Conservation (phyloP, 2,113 vertebrate genomes). For the Apistogramma diplotaenia region DNA sequence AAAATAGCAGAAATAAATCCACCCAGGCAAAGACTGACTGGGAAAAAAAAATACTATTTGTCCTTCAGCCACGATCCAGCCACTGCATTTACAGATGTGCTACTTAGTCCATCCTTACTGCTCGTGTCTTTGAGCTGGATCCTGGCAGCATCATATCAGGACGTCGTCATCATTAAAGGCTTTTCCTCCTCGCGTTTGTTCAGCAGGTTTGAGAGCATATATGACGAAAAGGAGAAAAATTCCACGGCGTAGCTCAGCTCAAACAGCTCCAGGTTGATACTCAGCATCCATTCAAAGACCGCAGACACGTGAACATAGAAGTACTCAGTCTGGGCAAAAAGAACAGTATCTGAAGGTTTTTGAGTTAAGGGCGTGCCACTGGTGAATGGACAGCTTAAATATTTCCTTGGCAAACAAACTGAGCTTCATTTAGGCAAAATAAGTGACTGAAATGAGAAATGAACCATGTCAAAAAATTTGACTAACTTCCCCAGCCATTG, state of each 20-base stretch:
- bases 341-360: constrained; percentile 62
- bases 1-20: neutral
- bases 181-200: constrained; percentile 67
- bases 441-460: too few species aligned
- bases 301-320: constrained; percentile 69
- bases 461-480: neutral
- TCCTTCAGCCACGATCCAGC: constrained; percentile 18
- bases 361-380: constrained; percentile 20
- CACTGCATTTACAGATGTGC: constrained; percentile 10
- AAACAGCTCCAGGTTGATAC: constrained; percentile 76
- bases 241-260: constrained; percentile 75
- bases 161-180: constrained; percentile 63
- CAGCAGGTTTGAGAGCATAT: constrained; percentile 76
- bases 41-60: neutral
- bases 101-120: neutral
- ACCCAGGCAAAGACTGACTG: neutral
- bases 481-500: neutral
- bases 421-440: neutral
- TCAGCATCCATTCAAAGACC: constrained; percentile 78
- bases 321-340: constrained; percentile 58
- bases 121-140: neutral
- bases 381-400: neutral
- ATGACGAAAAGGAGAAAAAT: constrained; percentile 76
- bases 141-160: constrained; percentile 55
- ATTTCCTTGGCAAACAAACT: neutral